Evolutionary conservation across 2,113 vertebrate species (phyloP).

Genomic region (Nettapus auritus): DNA sequence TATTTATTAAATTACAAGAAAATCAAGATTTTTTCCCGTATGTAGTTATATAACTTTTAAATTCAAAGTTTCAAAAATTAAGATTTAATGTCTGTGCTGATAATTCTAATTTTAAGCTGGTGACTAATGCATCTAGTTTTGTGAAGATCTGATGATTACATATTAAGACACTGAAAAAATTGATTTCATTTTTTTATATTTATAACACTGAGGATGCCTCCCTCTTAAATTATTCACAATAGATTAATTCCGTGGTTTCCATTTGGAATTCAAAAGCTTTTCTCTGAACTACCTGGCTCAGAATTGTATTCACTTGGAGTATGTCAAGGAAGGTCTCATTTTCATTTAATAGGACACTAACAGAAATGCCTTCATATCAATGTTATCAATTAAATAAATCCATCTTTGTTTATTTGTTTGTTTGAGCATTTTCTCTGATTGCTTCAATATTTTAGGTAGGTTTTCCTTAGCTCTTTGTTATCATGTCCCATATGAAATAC

Average conservation of each 20-base stretch:
- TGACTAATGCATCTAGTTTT: background rate
- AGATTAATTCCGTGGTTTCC: background rate
- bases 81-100: background rate
- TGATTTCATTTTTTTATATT: background rate
- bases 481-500: conserved; percentile 48
- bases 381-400: background rate
- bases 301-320: background rate
- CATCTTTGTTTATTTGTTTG: background rate
- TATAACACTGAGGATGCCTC: background rate
- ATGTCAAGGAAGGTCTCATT: rapidly evolving
- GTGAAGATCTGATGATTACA: background rate
- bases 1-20: background rate
- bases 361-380: background rate
- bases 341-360: background rate
- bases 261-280: background rate
- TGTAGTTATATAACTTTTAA: background rate
- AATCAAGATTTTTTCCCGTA: background rate
- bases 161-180: background rate
- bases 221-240: background rate
- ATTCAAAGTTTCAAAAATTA: background rate
- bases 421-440: conserved; percentile 51
- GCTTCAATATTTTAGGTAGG: conserved; percentile 37
- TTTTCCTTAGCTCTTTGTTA: conserved; percentile 53
- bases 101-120: background rate
- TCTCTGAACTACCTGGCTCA: background rate